Evolutionary conservation across 1,140 invertebrate species (phyloP).

Genomic region (Aphis gossypii): DNA sequence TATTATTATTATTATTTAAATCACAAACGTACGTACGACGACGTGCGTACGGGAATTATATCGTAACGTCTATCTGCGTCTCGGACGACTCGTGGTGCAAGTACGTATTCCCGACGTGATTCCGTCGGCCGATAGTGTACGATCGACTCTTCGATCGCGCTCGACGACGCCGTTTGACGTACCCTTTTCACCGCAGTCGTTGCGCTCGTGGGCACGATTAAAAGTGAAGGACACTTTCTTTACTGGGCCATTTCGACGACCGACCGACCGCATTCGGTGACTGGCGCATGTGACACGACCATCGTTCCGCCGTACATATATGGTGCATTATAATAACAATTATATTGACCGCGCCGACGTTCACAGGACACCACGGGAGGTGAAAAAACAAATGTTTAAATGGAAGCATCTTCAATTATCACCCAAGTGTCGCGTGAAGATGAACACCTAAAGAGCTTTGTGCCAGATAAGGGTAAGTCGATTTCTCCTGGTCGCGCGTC

Average conservation of each 20-base stretch:
- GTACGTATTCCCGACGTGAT: too few relatives aligned
- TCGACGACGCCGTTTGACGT: not conserved
- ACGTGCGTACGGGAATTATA: not conserved
- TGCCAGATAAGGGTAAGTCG: slow-evolving; percentile 85
- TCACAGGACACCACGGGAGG: not conserved
- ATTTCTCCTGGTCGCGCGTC: not conserved
- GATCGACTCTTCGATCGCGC: not conserved
- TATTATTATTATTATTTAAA: not conserved
- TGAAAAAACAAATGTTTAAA: slow-evolving; percentile 78
- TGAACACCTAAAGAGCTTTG: slow-evolving; percentile 90
- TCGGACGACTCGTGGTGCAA: not conserved
- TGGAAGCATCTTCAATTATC: slow-evolving; percentile 98
- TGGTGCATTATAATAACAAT: not conserved
- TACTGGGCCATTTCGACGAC: slow-evolving; percentile 5
- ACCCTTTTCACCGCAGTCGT: not conserved
- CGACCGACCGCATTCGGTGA: not conserved
- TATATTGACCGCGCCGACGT: not conserved
- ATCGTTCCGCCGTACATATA: not conserved
- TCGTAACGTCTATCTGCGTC: not conserved
- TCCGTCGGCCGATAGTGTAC: not conserved
- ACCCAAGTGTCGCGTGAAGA: slow-evolving; percentile 96
- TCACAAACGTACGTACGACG: not conserved
- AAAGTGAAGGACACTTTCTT: slow-evolving; percentile 33
- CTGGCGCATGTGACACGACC: not conserved
- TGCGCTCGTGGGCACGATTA: not conserved